Evolutionary conservation across 2,113 vertebrate genomes (phyloP), one percentile per base, ranked within the genome.

Genomic region (Apistogramma diplotaenia): DNA sequence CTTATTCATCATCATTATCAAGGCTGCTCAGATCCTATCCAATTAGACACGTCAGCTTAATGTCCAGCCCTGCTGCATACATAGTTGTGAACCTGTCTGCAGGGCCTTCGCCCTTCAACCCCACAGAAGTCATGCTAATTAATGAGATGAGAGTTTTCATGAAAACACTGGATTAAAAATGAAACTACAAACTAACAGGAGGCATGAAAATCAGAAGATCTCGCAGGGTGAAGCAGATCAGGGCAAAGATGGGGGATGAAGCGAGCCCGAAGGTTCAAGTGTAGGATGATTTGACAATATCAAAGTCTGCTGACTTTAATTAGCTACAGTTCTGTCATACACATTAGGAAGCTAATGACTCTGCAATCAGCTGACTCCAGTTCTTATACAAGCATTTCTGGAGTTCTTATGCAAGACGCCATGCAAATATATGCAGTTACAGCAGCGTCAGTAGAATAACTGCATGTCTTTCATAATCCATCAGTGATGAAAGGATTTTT

Each of bases 31-130:
- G 35, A 6, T 27, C 6, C 2, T 37, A 67, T 85, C 86, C 87
- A 83, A 86, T 89, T 82, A 89, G 46, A 75, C 27, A 18, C 25
- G 19, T 31, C n/a, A 5, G 80, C 73, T 85, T 84, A 76, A 79
- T 51, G 77, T 71, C 74, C 16, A 15, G 21, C 60, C 71, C 49
- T 74, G 59, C 21, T 35, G 5, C 29, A n/a, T n/a, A 49, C 29
- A 27, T 46, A 61, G 18, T n/a, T 49, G 23, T 6, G 40, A 49
- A 67, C 46, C 62, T 3, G 25, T 67, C 65, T 72, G 67, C 57
- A 43, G 29, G 35, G 4, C 8, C 21, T 18, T 74, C 16, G 46
- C 25, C 67, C 65, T 2, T 59, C 54, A 57, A 81, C 23, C 61
- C n/a, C 40, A 18, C 29, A 11, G 56, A 27, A 5, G 23, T 8